These are phyloP conservation scores for Dicerorhinus sumatrensis DNA, from an alignment of 2,113 vertebrate species.

Conservation along the genomic window DNA sequence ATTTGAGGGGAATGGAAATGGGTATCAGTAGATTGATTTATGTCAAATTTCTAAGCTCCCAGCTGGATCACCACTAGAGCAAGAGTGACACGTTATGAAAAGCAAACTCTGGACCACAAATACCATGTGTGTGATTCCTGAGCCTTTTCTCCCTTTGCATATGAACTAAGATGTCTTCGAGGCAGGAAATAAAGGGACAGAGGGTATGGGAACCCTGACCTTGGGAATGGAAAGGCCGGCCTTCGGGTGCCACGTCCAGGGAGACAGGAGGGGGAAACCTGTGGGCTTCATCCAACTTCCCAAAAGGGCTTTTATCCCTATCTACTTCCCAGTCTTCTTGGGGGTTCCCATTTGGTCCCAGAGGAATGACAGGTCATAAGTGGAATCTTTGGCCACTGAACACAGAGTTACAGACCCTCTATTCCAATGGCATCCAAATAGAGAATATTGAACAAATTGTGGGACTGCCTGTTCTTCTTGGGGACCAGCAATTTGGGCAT, in stretches of 20 bases:
- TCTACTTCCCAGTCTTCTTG: not conserved
- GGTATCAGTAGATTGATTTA: not conserved
- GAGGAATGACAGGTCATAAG: not conserved
- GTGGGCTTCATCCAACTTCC: not conserved
- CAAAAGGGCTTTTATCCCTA: not conserved
- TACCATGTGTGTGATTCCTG: not conserved
- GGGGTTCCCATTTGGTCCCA: not conserved
- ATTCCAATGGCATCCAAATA: not conserved
- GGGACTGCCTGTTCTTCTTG: not conserved
- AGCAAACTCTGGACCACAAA: not conserved
- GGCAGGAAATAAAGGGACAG: not conserved
- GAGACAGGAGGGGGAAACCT: not conserved
- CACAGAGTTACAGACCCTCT: not conserved
- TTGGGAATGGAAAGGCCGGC: not conserved
- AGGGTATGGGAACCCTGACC: not conserved
- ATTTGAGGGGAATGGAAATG: not conserved
- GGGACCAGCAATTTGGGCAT: not conserved
- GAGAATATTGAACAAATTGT: not conserved
- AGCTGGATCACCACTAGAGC: not conserved
- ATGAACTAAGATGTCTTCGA: not conserved
- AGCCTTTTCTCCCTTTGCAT: not conserved
- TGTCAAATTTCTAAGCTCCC: not conserved
- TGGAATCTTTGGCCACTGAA: not conserved
- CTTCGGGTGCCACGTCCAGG: accelerated
- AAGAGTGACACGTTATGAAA: not conserved